Evolutionary conservation across 2,113 vertebrate genomes (phyloP), one percentile per base, ranked within the genome.

Genomic region (Limnothrissa miodon): DNA sequence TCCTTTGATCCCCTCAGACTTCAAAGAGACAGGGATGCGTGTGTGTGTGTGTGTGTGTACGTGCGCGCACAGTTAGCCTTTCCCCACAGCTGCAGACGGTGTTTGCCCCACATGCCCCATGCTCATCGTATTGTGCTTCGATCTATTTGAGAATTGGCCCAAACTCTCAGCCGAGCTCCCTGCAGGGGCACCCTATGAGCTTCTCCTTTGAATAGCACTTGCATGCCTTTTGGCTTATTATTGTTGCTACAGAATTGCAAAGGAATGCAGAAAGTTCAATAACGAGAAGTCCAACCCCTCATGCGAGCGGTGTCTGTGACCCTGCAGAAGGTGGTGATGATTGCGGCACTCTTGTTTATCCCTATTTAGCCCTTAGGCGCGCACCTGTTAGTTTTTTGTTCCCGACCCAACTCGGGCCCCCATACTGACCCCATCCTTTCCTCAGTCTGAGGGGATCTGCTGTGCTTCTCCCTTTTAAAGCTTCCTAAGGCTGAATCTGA

Each of bases 1-100:
- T 74, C 66, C 66, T 74, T 74, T 74, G 66, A 74, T 74, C 66
- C 66, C 66, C 29, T 74, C 66, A 74, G 66, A 74, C 66, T 36
- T 74, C 29, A 74, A 74, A 74, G 66, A 33, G 66, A 74, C 15
- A 29, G 11, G 25, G 29, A 13, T 29, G 62, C 11, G 1, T 5
- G 23, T 36, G 42, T n/a, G n/a, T n/a, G n/a, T n/a, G n/a, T n/a
- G n/a, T n/a, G n/a, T n/a, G n/a, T n/a, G n/a, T n/a, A n/a, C n/a
- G 45, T 78, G 45, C n/a, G 13, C n/a, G 36, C n/a, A n/a, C n/a
- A 66, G 56, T 29, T 23, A 36, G 45, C 33, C 53, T 53, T 59
- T 66, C 82, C 42, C 59, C 79, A 78, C 82, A 83, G 10, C 82
- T 78, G 81, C 36, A 51, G 36, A 81, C 42, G 7, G 19, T 39